phyloP scores from a whole-genome alignment of 1,140 invertebrate genomes.

The Sarcophaga peregrina region DNA sequence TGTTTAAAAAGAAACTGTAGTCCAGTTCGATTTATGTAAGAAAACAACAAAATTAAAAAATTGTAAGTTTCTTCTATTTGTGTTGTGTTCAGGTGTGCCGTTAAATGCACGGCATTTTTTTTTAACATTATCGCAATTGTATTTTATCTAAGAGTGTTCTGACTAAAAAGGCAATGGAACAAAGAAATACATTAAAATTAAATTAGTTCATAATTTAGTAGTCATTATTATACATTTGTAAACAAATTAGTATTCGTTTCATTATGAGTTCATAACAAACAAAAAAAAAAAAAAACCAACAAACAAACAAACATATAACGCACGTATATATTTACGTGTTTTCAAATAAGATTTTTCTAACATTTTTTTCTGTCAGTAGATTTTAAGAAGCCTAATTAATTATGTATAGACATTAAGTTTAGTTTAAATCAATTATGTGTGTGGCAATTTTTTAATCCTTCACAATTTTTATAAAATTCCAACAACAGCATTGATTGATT shows the following conservation, averaged over 20 bases:
- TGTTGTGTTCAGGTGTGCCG: not conserved
- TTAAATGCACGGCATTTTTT: not conserved
- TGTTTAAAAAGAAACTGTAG: not conserved
- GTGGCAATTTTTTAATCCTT: conserved; percentile 29
- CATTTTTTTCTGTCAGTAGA: not conserved
- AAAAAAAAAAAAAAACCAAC: too few relatives aligned
- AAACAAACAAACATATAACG: not conserved
- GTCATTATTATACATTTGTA: conserved; percentile 16
- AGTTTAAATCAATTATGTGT: conserved; percentile 1
- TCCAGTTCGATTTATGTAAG: not conserved
- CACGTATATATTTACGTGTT: conserved; percentile 15
- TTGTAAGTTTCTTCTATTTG: conserved; percentile 12
- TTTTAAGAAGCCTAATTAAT: conserved; percentile 26
- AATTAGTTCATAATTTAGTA: not conserved
- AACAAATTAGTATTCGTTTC: conserved; percentile 9
- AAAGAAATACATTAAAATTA: conserved; percentile 17
- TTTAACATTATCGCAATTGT: conserved; percentile 11
- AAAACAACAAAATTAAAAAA: not conserved
- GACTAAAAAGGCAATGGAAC: conserved; percentile 14
- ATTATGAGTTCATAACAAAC: not conserved
- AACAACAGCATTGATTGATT: not conserved
- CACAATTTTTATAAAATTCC: conserved; percentile 17
- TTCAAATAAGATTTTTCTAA: not conserved
- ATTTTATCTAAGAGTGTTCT: conserved; percentile 6
- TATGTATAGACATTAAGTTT: conserved; percentile 30